Evolutionary conservation across 2,888 invertebrate species (phyloP).

Genomic region (Pachliopta kotzebuea): DNA sequence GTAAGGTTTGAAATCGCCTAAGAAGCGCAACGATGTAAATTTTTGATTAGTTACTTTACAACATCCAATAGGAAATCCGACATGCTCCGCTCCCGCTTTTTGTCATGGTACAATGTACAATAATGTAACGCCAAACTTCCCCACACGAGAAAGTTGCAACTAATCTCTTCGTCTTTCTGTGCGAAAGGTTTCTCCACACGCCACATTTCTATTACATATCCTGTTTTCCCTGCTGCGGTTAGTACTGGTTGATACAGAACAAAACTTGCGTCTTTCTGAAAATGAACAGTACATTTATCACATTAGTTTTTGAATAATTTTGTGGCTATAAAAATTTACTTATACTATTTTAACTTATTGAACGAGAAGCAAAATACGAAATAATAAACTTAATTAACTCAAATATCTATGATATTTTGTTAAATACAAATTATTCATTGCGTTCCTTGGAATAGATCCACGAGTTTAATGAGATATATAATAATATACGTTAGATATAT

Average conservation of each 20-base stretch:
- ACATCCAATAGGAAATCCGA: conserved; percentile 89
- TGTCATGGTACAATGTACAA: conserved; percentile 84
- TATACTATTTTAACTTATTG: no score
- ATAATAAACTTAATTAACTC: no score
- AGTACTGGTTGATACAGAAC: conserved; percentile 83
- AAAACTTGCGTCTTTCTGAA: conserved; percentile 62
- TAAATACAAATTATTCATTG: no score
- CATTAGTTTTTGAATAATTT: no score
- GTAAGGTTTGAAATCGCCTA: no score
- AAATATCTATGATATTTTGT: no score
- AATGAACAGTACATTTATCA: conserved; percentile 7
- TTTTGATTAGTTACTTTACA: conserved; percentile 83
- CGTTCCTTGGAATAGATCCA: no score
- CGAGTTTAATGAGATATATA: not conserved
- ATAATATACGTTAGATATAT: no score
- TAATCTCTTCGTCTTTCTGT: conserved; percentile 85
- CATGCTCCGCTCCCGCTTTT: conserved; percentile 85
- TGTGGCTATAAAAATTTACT: no score
- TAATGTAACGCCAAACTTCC: conserved; percentile 86
- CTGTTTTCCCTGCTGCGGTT: conserved; percentile 81
- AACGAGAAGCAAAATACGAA: no score
- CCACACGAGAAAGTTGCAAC: conserved; percentile 84
- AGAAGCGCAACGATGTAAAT: not conserved
- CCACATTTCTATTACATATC: conserved; percentile 86
- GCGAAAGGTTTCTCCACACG: conserved; percentile 79